A percentile compares a stretch with the other conserved stretches of the same genome.
Conservation (phyloP, 1,140 invertebrate genomes). For the Drosophila takahashii region DNA sequence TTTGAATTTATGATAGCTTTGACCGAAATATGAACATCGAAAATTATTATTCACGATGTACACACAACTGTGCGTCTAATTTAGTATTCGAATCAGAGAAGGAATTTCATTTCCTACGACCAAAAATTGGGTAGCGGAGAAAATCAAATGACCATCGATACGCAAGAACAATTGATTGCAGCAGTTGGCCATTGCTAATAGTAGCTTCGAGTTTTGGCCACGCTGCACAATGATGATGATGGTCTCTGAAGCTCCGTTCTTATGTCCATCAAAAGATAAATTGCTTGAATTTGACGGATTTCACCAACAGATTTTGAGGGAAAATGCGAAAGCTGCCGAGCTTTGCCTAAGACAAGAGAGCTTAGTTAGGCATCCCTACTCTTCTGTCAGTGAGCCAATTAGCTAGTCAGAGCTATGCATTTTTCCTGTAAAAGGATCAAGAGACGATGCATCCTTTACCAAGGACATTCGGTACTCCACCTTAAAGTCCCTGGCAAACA, state of each 20-base stretch:
- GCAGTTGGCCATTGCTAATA: conserved; percentile 22
- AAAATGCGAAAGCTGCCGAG: neutral
- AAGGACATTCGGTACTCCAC: conserved; percentile 20
- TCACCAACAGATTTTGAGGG: conserved; percentile 4
- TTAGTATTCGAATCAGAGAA: conserved; percentile 63
- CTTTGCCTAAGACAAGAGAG: conserved; percentile 30
- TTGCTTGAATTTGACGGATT: conserved; percentile 42
- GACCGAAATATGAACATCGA: conserved; percentile 64
- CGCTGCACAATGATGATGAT: conserved; percentile 5
- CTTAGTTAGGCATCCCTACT: conserved; percentile 32
- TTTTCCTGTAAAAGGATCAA: conserved; percentile 1
- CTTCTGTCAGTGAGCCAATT: conserved; percentile 19
- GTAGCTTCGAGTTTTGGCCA: conserved; percentile 1
- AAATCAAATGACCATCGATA: conserved; percentile 54
- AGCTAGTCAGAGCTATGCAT: conserved; percentile 21
- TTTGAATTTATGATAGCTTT: conserved; percentile 50
- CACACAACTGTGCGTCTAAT: conserved; percentile 52
- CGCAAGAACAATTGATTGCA: conserved; percentile 20
- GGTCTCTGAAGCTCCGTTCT: conserved; percentile 4
- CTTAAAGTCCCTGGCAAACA: conserved; percentile 29
- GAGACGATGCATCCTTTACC: conserved; percentile 2
- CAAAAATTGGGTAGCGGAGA: conserved; percentile 27
- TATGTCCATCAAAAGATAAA: conserved; percentile 48
- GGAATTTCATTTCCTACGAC: conserved; percentile 53
- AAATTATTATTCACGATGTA: conserved; percentile 47